A percentile compares a stretch with the other conserved stretches of the same genome.
These are phyloP conservation scores for Dolichomitus sp. DNA, from an alignment of 2,888 invertebrate species.

Conservation along the genomic window DNA sequence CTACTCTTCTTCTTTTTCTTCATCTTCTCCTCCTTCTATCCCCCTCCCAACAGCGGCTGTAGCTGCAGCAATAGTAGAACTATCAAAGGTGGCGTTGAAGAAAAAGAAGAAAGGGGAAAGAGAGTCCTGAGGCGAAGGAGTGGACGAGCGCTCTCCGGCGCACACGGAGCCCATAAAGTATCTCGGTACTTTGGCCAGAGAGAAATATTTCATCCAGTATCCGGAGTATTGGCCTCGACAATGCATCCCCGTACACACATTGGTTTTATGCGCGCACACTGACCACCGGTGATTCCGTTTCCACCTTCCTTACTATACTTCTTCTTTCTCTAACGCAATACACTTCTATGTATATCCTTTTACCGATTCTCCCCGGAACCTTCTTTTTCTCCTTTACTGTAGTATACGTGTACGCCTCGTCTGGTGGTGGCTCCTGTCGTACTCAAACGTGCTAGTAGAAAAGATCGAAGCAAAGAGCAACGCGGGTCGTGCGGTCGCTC, in stretches of 20 bases:
- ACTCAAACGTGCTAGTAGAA: slow-evolving; percentile 7
- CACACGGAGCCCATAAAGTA: slow-evolving; percentile 66
- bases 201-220: slow-evolving; percentile 68
- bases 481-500: slow-evolving; percentile 50
- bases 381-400: slow-evolving; percentile 11
- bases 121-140: slow-evolving; percentile 39
- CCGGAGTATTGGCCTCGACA: slow-evolving; percentile 68
- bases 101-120: slow-evolving; percentile 27
- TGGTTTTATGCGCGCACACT: slow-evolving; percentile 64
- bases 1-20: slow-evolving; percentile 30
- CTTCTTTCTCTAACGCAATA: slow-evolving; percentile 38
- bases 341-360: slow-evolving; percentile 9
- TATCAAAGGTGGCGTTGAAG: slow-evolving; percentile 32
- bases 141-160: slow-evolving; percentile 41
- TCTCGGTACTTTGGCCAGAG: slow-evolving; percentile 66
- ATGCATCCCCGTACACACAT: slow-evolving; percentile 48
- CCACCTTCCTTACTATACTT: slow-evolving; percentile 10
- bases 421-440: slow-evolving; percentile 29
- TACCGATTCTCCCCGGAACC: slow-evolving; percentile 25
- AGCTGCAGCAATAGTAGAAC: slow-evolving; percentile 16
- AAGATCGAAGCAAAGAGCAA: slow-evolving; percentile 58
- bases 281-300: slow-evolving; percentile 54
- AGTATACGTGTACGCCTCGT: slow-evolving; percentile 12
- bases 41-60: slow-evolving; percentile 31
- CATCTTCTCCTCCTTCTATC: slow-evolving; percentile 28